Conservation (phyloP, 2,113 vertebrate genomes). For the Carettochelys insculpta region DNA sequence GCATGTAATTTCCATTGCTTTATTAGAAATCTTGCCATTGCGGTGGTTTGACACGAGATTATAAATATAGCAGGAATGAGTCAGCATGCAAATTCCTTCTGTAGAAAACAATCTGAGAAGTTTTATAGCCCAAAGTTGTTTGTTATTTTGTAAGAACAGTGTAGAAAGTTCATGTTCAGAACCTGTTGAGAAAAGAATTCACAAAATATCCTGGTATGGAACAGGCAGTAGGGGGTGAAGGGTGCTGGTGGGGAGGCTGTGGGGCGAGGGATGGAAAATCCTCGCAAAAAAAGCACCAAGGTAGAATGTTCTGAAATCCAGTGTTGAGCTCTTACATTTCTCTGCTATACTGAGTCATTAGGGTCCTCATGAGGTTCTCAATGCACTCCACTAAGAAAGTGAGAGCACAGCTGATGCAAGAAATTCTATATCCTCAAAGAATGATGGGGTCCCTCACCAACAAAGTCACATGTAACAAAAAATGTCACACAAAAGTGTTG, state of each 20-base stretch:
- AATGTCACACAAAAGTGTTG: background rate
- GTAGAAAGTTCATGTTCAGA: constrained; percentile 79
- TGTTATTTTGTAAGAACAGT: constrained; percentile 80
- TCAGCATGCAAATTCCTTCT: constrained; percentile 84
- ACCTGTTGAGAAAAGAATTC: constrained; percentile 78
- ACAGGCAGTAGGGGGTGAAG: background rate
- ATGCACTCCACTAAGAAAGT: constrained; percentile 4
- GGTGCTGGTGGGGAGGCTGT: too few relatives aligned
- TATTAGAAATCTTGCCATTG: constrained; percentile 81
- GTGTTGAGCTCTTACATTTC: constrained; percentile 29
- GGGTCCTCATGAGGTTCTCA: constrained; percentile 5
- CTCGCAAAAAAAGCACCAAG: constrained; percentile 1
- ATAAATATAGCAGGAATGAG: constrained; percentile 83
- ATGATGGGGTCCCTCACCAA: background rate
- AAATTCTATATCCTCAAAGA: constrained; percentile 12
- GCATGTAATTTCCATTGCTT: constrained; percentile 81
- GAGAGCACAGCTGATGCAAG: background rate
- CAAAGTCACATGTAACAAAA: background rate
- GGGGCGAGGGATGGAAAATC: too few relatives aligned
- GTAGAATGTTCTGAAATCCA: constrained; percentile 32
- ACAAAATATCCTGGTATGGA: constrained; percentile 69
- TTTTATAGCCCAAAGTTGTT: constrained; percentile 82
- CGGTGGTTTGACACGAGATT: constrained; percentile 73
- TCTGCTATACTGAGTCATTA: constrained; percentile 7
- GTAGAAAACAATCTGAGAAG: constrained; percentile 77